A percentile compares a stretch with the other conserved stretches of the same genome.
Evolutionary conservation across 2,797 vertebrate species (phyloP).

Genomic region (Sebastes itinus): DNA sequence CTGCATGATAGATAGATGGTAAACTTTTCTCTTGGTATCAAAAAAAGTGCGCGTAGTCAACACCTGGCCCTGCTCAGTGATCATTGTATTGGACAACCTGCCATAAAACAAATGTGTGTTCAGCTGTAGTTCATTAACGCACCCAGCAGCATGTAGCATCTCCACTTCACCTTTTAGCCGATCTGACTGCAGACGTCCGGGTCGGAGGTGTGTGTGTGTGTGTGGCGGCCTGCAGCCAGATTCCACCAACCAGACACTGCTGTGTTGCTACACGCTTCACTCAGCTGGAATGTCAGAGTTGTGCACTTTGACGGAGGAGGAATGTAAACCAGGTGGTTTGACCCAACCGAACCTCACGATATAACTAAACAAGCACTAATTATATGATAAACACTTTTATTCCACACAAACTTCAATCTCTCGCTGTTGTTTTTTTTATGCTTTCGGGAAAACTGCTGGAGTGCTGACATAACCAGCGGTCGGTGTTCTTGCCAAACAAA

Average conservation of each 20-base stretch:
- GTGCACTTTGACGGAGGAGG: background rate
- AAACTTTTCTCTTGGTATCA: background rate
- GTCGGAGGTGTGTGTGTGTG: background rate
- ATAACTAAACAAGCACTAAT: background rate
- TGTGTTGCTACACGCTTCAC: conserved; percentile 28
- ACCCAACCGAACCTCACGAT: background rate
- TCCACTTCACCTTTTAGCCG: background rate
- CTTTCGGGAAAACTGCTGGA: background rate
- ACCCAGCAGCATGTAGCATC: background rate
- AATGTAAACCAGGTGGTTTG: conserved; percentile 3
- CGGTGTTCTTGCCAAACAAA: background rate
- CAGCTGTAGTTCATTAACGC: background rate
- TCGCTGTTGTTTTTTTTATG: background rate
- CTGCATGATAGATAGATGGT: accelerated
- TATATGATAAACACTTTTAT: background rate
- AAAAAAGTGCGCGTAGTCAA: background rate
- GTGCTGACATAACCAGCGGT: background rate
- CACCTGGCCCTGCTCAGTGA: background rate
- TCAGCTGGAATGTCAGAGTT: conserved; percentile 49
- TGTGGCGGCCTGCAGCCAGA: background rate
- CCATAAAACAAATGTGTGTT: too few species aligned
- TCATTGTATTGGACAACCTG: background rate
- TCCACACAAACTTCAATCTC: background rate
- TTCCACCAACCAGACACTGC: background rate
- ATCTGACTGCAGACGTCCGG: background rate